Evolutionary conservation across 1,140 invertebrate genomes (phyloP).

Genomic region (Drosophila bocqueti): DNA sequence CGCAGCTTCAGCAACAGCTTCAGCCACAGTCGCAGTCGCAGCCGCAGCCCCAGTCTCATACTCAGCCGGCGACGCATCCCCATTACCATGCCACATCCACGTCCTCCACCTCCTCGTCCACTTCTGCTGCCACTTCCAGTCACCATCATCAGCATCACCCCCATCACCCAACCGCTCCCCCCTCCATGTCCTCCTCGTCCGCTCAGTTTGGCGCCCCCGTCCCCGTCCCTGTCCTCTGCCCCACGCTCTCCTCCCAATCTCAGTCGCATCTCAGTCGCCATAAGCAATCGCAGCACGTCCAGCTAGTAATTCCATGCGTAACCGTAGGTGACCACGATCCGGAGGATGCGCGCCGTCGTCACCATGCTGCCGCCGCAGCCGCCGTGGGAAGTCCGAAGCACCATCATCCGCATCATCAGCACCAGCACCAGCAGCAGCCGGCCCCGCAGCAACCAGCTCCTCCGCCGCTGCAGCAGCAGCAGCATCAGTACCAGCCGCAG

Average conservation of each 20-base stretch:
- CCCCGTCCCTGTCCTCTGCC: conserved; percentile 27
- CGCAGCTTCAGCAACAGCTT: conserved; percentile 68
- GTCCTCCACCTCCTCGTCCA: conserved; percentile 61
- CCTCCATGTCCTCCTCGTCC: conserved; percentile 34
- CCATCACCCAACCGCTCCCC: conserved; percentile 16
- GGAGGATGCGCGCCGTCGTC: conserved; percentile 87
- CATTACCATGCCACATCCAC: conserved; percentile 68
- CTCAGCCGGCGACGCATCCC: conserved; percentile 73
- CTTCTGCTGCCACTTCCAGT: conserved; percentile 84
- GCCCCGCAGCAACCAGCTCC: conserved; percentile 61
- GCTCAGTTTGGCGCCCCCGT: conserved; percentile 54
- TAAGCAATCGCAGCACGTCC: conserved; percentile 86
- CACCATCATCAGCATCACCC: conserved; percentile 84
- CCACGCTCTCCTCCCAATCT: conserved; percentile 37
- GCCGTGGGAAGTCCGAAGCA: conserved; percentile 85
- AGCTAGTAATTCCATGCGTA: conserved; percentile 92
- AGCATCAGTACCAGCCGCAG: conserved; percentile 62
- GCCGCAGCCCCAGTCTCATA: conserved; percentile 28
- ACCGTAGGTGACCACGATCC: conserved; percentile 92
- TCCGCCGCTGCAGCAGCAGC: conserved; percentile 72
- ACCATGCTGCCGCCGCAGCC: conserved; percentile 77
- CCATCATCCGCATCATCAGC: conserved; percentile 67
- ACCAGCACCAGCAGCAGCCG: conserved; percentile 63
- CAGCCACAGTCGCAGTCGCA: conserved; percentile 27
- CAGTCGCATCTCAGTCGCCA: conserved; percentile 75